Evolutionary conservation across 2,113 vertebrate species (phyloP), one percentile per base, ranked within the genome.

Genomic region (Proteles cristata): DNA sequence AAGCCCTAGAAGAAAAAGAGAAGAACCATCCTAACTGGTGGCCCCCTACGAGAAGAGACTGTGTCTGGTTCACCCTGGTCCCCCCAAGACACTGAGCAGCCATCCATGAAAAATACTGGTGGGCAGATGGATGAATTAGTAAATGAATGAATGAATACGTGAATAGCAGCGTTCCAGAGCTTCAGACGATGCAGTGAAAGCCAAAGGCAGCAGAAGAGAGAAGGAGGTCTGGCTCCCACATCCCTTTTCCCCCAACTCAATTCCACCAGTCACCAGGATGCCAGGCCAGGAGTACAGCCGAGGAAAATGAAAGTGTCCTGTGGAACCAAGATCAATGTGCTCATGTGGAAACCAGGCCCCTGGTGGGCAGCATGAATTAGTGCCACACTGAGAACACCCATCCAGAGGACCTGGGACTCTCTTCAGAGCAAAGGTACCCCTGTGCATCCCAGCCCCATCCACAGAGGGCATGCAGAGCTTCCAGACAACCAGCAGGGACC

Each of bases 1-100:
- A 99, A 99, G 2, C 99, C 99, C 99, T 99, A 96, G 11, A 50
- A 81, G 11, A 63, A 79, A 92, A 96, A 17, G 17, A 83, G 2
- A 74, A 39, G 80, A 39, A 16, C 2, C 0, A 1, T 77, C n/a
- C 71, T 85, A 76, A 74, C 11, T 0, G 0, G 33, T 2, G 0
- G 74, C 33, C 15, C 9, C 48, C 58, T 7, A 74, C 50, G 16
- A 50, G 50, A 96, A 68, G 73, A 74, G 25, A 33, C 80, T n/a
- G 11, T 88, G 21, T 85, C 81, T 94, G 31, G 33, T 53, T 25
- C 6, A 48, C 16, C 11, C 31, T 50, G 9, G 11, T 26, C 53
- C 19, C 19, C 8, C 4, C 11, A 21, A 31, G 58, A 28, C 66
- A 63, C 66, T 65, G 45, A 94, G 55, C 19, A 12, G 43, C 43